phyloP scores from a whole-genome alignment of 2,113 vertebrate species.

The Mugil cephalus region DNA sequence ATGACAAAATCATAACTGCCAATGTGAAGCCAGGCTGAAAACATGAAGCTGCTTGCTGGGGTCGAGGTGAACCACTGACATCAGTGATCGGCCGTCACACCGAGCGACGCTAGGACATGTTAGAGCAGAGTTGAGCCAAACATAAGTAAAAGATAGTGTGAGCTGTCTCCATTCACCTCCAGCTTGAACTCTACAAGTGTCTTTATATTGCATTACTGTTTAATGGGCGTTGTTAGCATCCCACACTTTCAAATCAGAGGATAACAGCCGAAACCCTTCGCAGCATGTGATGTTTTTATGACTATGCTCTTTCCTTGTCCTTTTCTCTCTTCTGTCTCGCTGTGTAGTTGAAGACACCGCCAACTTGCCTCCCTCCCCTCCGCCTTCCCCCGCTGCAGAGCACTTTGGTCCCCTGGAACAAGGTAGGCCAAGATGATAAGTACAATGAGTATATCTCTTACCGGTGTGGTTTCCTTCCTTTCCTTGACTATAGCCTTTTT shows the following conservation, averaged over 20 bases:
- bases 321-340: conserved; percentile 34
- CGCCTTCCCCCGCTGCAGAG: conserved; percentile 95
- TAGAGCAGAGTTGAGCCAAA: no score
- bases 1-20: no score
- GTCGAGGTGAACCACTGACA: neutral
- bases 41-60: neutral
- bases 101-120: neutral
- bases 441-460: conserved; percentile 12
- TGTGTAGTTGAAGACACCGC: conserved; percentile 93
- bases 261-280: neutral
- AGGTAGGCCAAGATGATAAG: conserved; percentile 86
- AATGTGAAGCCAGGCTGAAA: neutral
- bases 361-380: conserved; percentile 97
- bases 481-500: conserved; percentile 31
- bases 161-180: neutral
- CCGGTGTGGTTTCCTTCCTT: conserved; percentile 27
- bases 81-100: neutral
- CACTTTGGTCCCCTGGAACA: conserved; percentile 91
- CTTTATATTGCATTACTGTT: no score
- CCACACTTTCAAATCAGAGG: neutral
- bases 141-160: neutral
- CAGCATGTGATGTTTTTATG: conserved; percentile 1
- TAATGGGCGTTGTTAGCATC: no score
- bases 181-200: no score
- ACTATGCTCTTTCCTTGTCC: neutral